A percentile compares a stretch with the other conserved stretches of the same genome.
Evolutionary conservation across 2,888 invertebrate genomes (phyloP).

Genomic region (Cecidostiba fungosa): DNA sequence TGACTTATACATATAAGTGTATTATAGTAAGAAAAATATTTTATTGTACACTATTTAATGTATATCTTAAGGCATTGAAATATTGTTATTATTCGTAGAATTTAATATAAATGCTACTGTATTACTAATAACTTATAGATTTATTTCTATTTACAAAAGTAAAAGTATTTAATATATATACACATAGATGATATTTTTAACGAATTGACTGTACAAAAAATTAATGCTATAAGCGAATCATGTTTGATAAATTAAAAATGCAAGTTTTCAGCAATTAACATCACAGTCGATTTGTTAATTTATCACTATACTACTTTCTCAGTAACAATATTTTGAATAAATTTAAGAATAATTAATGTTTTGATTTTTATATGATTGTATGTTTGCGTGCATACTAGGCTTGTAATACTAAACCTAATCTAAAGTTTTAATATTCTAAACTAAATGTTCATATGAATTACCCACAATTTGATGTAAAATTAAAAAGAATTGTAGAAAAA

Average conservation of each 20-base stretch:
- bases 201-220: neutral
- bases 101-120: slow-evolving; percentile 41
- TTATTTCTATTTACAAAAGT: neutral
- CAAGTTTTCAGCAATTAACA: neutral
- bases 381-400: neutral
- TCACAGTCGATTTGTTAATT: neutral
- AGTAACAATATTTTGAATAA: neutral
- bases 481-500: neutral
- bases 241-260: neutral
- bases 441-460: neutral
- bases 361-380: neutral
- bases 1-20: neutral
- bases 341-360: neutral
- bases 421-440: neutral
- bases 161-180: neutral
- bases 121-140: slow-evolving; percentile 5
- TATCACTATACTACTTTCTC: neutral
- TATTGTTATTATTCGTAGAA: neutral
- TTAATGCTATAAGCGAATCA: neutral
- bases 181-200: neutral
- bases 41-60: neutral
- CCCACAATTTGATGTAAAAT: neutral
- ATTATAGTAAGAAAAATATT: neutral
- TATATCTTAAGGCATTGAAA: neutral
- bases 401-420: neutral